These are phyloP conservation scores for Apotomis betuletana DNA, from an alignment of 2,888 invertebrate genomes.

Conservation along the genomic window DNA sequence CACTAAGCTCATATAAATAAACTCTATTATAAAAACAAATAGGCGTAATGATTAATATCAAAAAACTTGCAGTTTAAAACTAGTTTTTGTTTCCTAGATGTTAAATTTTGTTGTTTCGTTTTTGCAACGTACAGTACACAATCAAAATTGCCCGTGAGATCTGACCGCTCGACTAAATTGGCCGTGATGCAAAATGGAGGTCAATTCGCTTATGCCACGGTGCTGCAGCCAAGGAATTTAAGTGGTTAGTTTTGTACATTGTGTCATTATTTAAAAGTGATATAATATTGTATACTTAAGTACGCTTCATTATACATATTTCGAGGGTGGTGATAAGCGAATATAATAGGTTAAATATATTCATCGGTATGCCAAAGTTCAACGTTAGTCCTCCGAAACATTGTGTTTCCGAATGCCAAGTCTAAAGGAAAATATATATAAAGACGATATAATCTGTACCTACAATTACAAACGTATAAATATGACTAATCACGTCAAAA, in stretches of 20 bases:
- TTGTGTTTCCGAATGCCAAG: no score
- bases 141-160: slow-evolving; percentile 66
- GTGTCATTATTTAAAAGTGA: slow-evolving; percentile 11
- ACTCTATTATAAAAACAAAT: background rate
- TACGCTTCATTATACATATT: no score
- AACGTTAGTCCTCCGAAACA: no score
- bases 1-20: slow-evolving; percentile 16
- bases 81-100: slow-evolving; percentile 29
- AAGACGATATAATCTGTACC: no score
- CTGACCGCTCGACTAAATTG: slow-evolving; percentile 60
- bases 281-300: background rate
- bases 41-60: background rate
- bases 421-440: no score
- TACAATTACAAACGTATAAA: no score
- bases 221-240: slow-evolving; percentile 38
- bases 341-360: no score
- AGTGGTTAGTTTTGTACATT: background rate
- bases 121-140: slow-evolving; percentile 64
- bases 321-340: no score
- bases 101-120: slow-evolving; percentile 44
- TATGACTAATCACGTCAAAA: no score
- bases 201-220: slow-evolving; percentile 56
- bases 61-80: slow-evolving; percentile 8
- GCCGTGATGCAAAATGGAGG: slow-evolving; percentile 70
- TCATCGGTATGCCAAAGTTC: no score